Evolutionary conservation across 1,140 invertebrate genomes (phyloP), one percentile per base, ranked within the genome.

Genomic region (Lepidotrigona ventralis): DNA sequence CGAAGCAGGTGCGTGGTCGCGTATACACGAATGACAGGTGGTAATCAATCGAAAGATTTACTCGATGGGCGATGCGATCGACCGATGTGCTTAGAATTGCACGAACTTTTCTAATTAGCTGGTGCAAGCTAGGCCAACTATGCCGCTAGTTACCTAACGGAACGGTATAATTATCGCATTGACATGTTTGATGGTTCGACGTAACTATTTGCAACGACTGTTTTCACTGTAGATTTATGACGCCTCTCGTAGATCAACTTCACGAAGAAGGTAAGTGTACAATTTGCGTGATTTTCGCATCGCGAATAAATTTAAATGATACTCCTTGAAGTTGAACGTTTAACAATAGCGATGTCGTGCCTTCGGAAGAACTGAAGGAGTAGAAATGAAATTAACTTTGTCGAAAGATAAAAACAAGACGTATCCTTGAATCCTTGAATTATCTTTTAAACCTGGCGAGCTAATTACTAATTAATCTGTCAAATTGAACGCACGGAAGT

Each of bases 11-110:
- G 73, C 73, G 73, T 76, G 58, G 33, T 63, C 58, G 73, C 58
- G 33, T 76, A 76, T 15, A 33, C 23, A 5, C 15, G 33, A 63
- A 76, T 76, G 73, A 76, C 73, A 76, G 73, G 73, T 76, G 56
- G 73, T 76, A 76, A 76, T 76, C 73, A 76, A 76, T 76, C 56
- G 56, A n/a, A 29, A 76, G 73, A 76, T 76, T 76, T 76, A 76
- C 58, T 76, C 58, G 73, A 33, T 33, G 33, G 33, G 39, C 73
- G 73, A 76, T 58, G 56, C 73, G 58, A 63, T 39, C 73, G 33
- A 26, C 58, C 33, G 21, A 46, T 46, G 33, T 51, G 73, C 58
- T 63, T 76, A 63, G 73, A 60, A 63, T 63, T 23, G 56, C 58
- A 23, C 56, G 33, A 46, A 63, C 73, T 76, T 76, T 76, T 63